A percentile compares a stretch with the other conserved stretches of the same genome.
Conservation (phyloP, 2,113 vertebrate genomes). For the Clarias magur region DNA sequence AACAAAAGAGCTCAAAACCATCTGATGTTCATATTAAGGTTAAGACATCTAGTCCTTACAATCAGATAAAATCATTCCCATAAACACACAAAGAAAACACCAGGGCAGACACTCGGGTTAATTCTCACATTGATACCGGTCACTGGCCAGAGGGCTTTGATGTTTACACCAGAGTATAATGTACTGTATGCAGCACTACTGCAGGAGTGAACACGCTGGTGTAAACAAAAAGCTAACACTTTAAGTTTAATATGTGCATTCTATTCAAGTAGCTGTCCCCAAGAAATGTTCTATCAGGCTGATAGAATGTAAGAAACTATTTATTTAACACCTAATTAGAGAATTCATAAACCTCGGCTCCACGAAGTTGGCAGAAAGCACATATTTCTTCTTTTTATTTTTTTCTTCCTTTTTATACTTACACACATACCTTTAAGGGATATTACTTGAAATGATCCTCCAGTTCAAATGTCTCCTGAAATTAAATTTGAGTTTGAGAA, state of each 20-base stretch:
- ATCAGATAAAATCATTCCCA: too few relatives aligned
- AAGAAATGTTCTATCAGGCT: background rate
- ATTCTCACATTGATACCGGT: slow-evolving; percentile 44
- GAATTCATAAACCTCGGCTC: background rate
- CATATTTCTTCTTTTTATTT: background rate
- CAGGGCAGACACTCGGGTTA: background rate
- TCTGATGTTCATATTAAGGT: too few relatives aligned
- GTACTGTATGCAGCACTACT: slow-evolving; percentile 31
- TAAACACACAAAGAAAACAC: background rate
- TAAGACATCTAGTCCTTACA: background rate
- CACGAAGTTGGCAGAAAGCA: background rate
- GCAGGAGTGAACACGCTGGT: slow-evolving; percentile 4
- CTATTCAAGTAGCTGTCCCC: slow-evolving; percentile 28
- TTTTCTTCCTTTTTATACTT: background rate
- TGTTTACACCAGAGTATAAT: slow-evolving; percentile 31
- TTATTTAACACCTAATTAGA: background rate
- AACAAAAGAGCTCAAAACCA: background rate
- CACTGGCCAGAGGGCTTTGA: slow-evolving; percentile 44
- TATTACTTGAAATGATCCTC: background rate
- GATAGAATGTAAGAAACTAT: background rate
- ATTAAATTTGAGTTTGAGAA: background rate
- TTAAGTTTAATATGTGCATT: slow-evolving; percentile 33
- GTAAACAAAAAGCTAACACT: background rate
- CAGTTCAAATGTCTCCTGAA: slow-evolving; percentile 1
- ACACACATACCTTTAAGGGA: background rate